A percentile compares a stretch with the other conserved stretches of the same genome.
phyloP scores from a whole-genome alignment of 2,888 invertebrate species.

The Dolichomitus sp. region DNA sequence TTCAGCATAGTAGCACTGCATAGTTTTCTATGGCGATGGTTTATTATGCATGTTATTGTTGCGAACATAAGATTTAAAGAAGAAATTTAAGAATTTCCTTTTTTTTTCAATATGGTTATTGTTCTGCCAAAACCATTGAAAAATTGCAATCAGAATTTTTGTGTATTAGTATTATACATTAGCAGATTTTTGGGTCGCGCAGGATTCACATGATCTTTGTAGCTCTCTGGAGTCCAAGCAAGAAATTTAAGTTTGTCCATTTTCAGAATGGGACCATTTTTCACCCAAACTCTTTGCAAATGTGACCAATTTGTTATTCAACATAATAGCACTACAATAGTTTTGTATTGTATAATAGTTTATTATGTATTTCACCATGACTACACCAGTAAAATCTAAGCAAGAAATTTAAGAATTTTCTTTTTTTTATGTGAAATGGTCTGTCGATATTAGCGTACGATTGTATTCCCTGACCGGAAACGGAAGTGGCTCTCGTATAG shows the following conservation, averaged over 20 bases:
- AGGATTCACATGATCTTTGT: background rate
- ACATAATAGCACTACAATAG: background rate
- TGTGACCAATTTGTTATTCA: background rate
- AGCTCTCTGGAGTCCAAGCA: background rate
- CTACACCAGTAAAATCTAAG: background rate
- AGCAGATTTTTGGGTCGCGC: background rate
- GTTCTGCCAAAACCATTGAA: too few species aligned
- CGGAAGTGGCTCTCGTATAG: constrained; percentile 3
- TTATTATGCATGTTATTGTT: too few species aligned
- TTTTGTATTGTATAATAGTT: too few species aligned
- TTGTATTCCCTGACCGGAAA: constrained; percentile 58
- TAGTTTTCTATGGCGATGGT: too few species aligned
- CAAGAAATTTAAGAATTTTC: background rate
- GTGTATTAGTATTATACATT: background rate
- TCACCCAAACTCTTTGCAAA: background rate
- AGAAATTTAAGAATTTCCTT: too few species aligned
- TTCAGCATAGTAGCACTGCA: too few species aligned
- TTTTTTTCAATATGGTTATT: too few species aligned
- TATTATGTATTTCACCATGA: background rate
- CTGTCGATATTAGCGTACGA: constrained; percentile 38
- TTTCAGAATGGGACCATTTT: background rate
- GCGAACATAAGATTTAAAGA: too few species aligned
- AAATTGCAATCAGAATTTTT: too few species aligned
- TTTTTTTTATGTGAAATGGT: background rate
- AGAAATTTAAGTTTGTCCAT: background rate